A percentile compares a stretch with the other conserved stretches of the same genome.
Conservation (phyloP, 92 coral and sea anemone genomes). For the Anthopleura xanthogrammica region DNA sequence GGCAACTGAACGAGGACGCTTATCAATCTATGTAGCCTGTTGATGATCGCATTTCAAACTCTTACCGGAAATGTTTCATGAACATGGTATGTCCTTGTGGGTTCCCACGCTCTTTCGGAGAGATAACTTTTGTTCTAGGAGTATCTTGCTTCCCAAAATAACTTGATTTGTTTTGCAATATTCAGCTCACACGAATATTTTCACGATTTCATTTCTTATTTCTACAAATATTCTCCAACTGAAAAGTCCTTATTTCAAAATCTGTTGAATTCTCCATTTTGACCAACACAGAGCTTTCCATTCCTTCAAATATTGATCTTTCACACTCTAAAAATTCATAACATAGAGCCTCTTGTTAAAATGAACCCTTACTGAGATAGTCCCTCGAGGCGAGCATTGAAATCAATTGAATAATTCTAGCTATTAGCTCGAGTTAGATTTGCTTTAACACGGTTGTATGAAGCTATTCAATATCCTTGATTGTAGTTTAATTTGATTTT, state of each 20-base stretch:
- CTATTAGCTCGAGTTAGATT: background rate
- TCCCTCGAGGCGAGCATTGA: background rate
- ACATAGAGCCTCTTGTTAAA: background rate
- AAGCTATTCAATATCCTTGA: background rate
- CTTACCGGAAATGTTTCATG: conserved; percentile 9
- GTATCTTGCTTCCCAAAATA: background rate
- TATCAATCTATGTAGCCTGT: background rate
- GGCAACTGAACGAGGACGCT: background rate
- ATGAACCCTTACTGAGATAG: background rate
- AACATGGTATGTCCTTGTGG: background rate
- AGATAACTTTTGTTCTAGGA: background rate
- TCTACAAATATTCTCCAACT: background rate
- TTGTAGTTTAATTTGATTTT: background rate
- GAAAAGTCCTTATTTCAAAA: background rate
- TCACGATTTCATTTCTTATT: background rate
- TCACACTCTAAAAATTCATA: background rate
- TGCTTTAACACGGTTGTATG: background rate
- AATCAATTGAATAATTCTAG: background rate
- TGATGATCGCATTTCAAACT: background rate
- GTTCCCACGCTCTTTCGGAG: conserved; percentile 30
- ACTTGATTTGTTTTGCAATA: background rate
- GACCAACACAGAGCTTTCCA: background rate
- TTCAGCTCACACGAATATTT: background rate
- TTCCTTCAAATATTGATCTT: background rate
- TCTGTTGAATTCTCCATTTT: background rate